Conservation (phyloP, 1,140 invertebrate species). For the Nasonia giraulti region DNA sequence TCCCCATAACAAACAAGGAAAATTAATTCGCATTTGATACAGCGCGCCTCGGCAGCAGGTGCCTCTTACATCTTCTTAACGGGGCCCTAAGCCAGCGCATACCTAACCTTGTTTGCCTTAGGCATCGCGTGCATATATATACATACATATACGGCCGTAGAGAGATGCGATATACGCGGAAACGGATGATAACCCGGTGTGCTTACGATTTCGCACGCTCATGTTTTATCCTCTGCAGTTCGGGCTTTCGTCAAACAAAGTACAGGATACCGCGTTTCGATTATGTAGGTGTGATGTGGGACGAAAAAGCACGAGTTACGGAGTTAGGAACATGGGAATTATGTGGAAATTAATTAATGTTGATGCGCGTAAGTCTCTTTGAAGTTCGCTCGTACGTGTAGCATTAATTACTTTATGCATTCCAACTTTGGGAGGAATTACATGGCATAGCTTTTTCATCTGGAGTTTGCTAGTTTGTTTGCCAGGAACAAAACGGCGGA, state of each 20-base stretch:
- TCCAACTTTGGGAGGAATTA: too few species aligned
- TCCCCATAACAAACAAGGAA: background rate
- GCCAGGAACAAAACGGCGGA: too few species aligned
- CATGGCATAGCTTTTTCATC: too few species aligned
- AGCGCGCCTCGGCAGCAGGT: slow-evolving; percentile 4
- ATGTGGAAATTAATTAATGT: background rate
- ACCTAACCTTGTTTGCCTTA: slow-evolving; percentile 5
- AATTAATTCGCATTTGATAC: slow-evolving; percentile 34
- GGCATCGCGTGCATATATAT: background rate
- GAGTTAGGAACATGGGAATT: background rate
- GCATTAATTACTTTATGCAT: background rate
- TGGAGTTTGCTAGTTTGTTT: too few species aligned
- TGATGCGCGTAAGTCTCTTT: background rate
- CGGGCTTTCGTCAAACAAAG: background rate
- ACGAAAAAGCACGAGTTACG: background rate
- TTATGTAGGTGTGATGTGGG: background rate
- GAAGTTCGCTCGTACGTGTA: too few species aligned
- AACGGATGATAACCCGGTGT: background rate
- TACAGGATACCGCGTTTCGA: background rate
- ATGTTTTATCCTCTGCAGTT: background rate
- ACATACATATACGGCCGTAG: background rate
- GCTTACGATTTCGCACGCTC: background rate
- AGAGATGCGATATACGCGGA: background rate
- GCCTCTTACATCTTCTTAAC: slow-evolving; percentile 29
- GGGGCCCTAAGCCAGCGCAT: background rate